Base-by-base conservation (phyloP, 1,140 invertebrate species). In the Cyclargus thomasi region DNA sequence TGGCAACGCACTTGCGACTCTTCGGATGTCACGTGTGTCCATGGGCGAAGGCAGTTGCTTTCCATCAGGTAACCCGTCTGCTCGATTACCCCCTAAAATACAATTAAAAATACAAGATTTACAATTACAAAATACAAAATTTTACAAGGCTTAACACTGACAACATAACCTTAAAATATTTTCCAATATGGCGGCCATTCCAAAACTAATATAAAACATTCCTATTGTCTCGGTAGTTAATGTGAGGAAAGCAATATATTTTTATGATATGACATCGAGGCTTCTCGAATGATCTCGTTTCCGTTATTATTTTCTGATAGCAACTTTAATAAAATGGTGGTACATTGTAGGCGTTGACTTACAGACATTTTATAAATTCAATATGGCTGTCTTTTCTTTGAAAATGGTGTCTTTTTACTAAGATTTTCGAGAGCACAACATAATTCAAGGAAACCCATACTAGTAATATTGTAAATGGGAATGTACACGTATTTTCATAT, bases 241-340 rank as follows among this genome's bases (percentile, higher is more conserved):
- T 59, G 18, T 59, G 55, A 10, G 10, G 18, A 20, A 20, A 59
- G 55, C 55, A 59, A 59, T 59, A 59, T 59, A 59, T 59, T 59
- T 20, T 59, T 59, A 59, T 21, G 55, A 59, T 11, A 18, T 20
- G 55, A 7, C 55, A 20, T 59, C 18, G 55, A 59, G 21, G 20
- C 55, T 7, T 59, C 55, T 59, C 18, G 18, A 59, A 20, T 20
- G 55, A 47, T 47, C 6, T 59, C 55, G 55, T 59, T 20, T 59
- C 55, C 55, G 55, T 59, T 59, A 59, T 59, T 59, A 59, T 59
- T 59, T 59, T 21, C 55, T 20, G 55, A 59, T 59, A 59, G 55
- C 17, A 7, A 21, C 4, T 59, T 59, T 59, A 59, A 59, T 59
- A 59, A 59, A 59, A 59, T 59, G 7, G 39, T 16, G 39, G 39